Conservation (phyloP, 2,888 invertebrate species). For the Ceriagrion tenellum region DNA sequence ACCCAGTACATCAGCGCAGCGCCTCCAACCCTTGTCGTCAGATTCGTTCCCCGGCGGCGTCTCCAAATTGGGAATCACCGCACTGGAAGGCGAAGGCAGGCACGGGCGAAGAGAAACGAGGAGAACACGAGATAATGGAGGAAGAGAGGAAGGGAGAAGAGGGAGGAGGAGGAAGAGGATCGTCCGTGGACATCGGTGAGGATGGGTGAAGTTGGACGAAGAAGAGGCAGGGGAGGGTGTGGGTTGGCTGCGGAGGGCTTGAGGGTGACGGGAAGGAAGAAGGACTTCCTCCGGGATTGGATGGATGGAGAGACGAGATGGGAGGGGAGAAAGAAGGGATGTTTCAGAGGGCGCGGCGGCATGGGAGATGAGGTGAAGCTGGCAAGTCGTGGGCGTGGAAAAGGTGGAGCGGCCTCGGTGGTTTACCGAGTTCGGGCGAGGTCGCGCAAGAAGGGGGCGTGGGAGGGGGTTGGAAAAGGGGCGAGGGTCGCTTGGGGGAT, state of each 20-base stretch:
- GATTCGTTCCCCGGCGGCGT: background rate
- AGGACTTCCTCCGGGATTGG: background rate
- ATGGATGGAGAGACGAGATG: background rate
- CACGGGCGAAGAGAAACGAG: background rate
- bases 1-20: background rate
- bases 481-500: background rate
- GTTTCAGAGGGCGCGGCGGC: background rate
- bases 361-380: background rate
- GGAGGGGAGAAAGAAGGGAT: background rate
- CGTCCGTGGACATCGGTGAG: background rate
- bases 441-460: background rate
- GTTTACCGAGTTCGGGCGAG: conserved; percentile 54
- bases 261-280: background rate
- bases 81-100: background rate
- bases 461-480: background rate
- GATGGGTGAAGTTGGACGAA: background rate
- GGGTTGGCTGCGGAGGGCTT: too few relatives aligned
- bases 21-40: background rate
- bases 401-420: conserved; percentile 41
- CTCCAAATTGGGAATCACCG: background rate
- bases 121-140: background rate
- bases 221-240: background rate
- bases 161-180: background rate
- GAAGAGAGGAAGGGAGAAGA: background rate
- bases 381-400: conserved; percentile 52